phyloP scores from a whole-genome alignment of 2,797 vertebrate genomes.

The Borostomias antarcticus region DNA sequence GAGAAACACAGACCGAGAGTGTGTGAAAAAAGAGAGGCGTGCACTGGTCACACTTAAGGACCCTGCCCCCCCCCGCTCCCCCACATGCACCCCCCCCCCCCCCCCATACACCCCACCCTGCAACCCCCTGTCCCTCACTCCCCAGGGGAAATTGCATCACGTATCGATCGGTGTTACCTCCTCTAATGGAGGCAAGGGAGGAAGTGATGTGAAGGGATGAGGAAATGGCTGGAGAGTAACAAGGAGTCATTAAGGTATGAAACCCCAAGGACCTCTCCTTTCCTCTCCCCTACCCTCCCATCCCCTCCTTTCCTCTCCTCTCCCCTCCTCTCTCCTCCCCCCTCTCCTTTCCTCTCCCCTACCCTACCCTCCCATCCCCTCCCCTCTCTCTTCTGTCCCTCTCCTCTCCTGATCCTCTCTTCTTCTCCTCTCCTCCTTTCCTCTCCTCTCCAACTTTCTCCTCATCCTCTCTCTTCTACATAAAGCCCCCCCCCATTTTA shows the following conservation, averaged over 20 bases:
- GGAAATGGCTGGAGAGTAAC: constrained; percentile 72
- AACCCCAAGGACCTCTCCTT: constrained; percentile 65
- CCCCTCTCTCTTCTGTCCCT: too few relatives aligned
- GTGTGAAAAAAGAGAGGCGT: neutral
- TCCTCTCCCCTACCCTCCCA: neutral
- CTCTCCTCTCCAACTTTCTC: too few relatives aligned
- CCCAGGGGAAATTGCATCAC: constrained; percentile 68
- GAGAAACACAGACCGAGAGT: constrained; percentile 26
- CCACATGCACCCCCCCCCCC: too few relatives aligned
- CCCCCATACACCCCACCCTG: too few relatives aligned
- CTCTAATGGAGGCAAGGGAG: constrained; percentile 68
- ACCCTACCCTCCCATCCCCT: too few relatives aligned
- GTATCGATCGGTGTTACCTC: constrained; percentile 66
- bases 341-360: too few relatives aligned
- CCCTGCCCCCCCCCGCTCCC: too few relatives aligned
- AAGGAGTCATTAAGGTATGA: constrained; percentile 75
- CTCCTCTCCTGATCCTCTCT: too few relatives aligned
- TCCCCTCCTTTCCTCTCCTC: constrained; percentile 24
- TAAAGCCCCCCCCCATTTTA: too few relatives aligned
- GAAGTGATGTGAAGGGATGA: constrained; percentile 65
- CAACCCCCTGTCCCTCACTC: constrained; percentile 47
- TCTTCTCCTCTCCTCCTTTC: too few relatives aligned
- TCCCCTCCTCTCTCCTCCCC: neutral
- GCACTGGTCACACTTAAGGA: constrained; percentile 52
- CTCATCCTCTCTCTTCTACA: too few relatives aligned